Evolutionary conservation across 2,888 invertebrate species (phyloP).

Genomic region (Zhengitettix transpicula): DNA sequence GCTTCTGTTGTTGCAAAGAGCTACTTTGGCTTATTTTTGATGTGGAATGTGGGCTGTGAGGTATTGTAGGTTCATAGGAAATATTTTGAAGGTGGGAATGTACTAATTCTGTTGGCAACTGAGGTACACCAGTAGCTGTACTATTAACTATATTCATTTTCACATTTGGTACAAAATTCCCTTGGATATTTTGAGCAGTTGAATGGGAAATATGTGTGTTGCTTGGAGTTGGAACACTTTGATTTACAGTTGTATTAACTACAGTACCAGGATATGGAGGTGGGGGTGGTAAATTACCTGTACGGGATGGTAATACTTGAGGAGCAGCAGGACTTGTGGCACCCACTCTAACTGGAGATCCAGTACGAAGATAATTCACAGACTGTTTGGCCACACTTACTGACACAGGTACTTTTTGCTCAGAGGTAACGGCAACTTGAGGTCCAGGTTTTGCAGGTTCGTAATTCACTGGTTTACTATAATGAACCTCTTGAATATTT

Average conservation of each 20-base stretch:
- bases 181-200: not conserved
- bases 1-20: not conserved
- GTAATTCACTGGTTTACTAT: slow-evolving; percentile 17
- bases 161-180: not conserved
- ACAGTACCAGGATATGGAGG: slow-evolving; percentile 10
- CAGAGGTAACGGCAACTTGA: slow-evolving; percentile 24
- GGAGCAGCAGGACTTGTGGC: slow-evolving; percentile 5
- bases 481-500: slow-evolving; percentile 37
- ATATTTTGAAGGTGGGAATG: not conserved
- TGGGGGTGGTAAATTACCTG: slow-evolving; percentile 7
- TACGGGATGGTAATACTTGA: slow-evolving; percentile 3
- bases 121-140: not conserved
- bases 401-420: not conserved
- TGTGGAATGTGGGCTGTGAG: not conserved
- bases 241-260: not conserved
- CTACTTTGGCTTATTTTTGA: not conserved
- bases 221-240: not conserved
- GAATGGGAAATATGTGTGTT: not conserved
- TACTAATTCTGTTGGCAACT: not conserved
- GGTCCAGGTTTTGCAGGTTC: slow-evolving; percentile 29
- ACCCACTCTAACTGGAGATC: slow-evolving; percentile 1
- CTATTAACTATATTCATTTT: not conserved
- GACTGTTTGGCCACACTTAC: not conserved
- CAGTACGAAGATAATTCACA: not conserved
- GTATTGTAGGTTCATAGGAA: not conserved